A percentile compares a stretch with the other conserved stretches of the same genome.
phyloP scores from a whole-genome alignment of 2,797 vertebrate species.

The Allobates femoralis region DNA sequence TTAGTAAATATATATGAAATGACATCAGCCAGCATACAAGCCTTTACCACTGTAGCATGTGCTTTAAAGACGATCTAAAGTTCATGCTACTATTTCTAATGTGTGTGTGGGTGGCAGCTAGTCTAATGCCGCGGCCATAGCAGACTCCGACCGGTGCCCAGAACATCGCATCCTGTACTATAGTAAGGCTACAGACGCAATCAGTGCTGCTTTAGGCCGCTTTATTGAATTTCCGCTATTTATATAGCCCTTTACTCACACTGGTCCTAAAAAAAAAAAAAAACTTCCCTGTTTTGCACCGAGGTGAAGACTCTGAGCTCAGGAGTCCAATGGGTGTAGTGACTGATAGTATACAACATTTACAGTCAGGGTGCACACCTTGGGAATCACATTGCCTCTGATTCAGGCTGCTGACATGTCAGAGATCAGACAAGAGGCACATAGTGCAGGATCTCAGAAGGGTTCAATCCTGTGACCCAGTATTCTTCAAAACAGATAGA shows the following conservation, averaged over 20 bases:
- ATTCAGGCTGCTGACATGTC: too few species aligned
- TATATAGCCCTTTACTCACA: neutral
- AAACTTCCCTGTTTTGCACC: too few species aligned
- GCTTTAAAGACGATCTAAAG: neutral
- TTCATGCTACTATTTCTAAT: constrained; percentile 18
- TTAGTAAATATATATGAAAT: neutral
- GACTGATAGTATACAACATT: too few species aligned
- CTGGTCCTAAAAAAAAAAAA: neutral
- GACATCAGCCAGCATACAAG: neutral
- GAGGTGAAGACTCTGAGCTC: too few species aligned
- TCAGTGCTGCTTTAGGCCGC: neutral
- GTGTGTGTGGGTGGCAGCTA: constrained; percentile 5
- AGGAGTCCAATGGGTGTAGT: too few species aligned
- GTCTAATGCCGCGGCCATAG: neutral
- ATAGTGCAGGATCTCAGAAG: too few species aligned
- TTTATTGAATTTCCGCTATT: neutral
- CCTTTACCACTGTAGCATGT: neutral
- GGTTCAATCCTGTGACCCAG: too few species aligned
- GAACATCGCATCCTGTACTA: neutral
- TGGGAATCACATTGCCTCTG: too few species aligned
- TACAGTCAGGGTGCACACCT: too few species aligned
- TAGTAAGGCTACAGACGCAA: neutral
- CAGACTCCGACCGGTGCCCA: neutral
- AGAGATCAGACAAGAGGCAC: too few species aligned
- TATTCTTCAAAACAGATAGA: too few species aligned